Base-by-base conservation (phyloP, 2,797 vertebrate species). In the Semotilus atromaculatus region DNA sequence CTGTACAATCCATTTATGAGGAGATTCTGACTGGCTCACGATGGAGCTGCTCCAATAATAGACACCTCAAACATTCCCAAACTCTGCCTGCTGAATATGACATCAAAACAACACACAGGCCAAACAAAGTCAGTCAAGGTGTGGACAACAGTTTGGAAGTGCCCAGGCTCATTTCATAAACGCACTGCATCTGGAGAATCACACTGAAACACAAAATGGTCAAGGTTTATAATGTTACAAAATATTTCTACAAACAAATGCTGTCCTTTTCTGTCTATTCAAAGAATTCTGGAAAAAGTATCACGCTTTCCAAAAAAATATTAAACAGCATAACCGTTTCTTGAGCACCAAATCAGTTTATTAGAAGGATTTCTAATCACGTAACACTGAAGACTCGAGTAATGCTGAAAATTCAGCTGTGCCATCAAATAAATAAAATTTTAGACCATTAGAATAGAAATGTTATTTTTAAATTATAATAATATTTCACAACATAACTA, bases 41-140 rank as follows among this genome's bases (percentile, higher is more conserved):
- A 93, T 82, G 84, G 89, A 87, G 90, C 67, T 58, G 66, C 67
- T 91, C 92, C 92, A 93, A 94, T 94, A 94, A 94, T 93, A 94
- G 91, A 88, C 72, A 86, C 68, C 45, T 85, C 67, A 48, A 80
- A 74, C 48, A 86, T 72, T 38, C 60, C 76, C 64, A 71, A 86
- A 71, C 58, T n/a, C 36, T 68, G 74, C 40, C 66, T 45, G 51
- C 40, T 71, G 31, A 38, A 62, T 67, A 70, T n/a, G 67, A 85
- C 67, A 72, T 62, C 26, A 58, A 70, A 68, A 70, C 36, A 77
- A 4, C 23, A 76, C 29, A 18, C 38, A 70, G 26, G 21, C 71
- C 31, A 48, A 34, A 81, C 55, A 23, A 71, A 81, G n/a, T 29
- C 51, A 36, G 81, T 36, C 29, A 45, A 48, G 36, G 58, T 71